These are phyloP conservation scores for Cephus runcator DNA, from an alignment of 2,888 invertebrate species.

Conservation along the genomic window DNA sequence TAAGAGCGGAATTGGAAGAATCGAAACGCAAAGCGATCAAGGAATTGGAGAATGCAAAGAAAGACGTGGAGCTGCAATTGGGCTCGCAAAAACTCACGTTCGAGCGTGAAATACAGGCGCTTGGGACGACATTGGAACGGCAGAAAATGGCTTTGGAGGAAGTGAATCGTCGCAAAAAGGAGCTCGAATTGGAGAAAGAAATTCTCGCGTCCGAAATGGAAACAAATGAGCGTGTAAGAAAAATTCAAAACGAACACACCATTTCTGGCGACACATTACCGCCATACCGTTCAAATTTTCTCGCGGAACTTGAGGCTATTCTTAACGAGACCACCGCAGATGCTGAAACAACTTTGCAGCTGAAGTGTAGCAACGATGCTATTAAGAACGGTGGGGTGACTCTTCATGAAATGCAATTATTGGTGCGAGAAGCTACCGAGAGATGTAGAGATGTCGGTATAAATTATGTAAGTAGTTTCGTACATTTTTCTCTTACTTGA, in stretches of 20 bases:
- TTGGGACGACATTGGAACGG: slow-evolving; percentile 55
- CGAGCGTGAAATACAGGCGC: slow-evolving; percentile 55
- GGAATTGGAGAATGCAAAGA: slow-evolving; percentile 59
- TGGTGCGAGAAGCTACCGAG: slow-evolving; percentile 62
- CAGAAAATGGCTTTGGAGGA: slow-evolving; percentile 58
- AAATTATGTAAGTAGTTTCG: slow-evolving; percentile 54
- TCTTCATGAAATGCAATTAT: slow-evolving; percentile 60
- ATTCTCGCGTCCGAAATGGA: slow-evolving; percentile 63
- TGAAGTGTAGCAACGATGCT: slow-evolving; percentile 48
- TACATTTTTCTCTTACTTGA: not conserved
- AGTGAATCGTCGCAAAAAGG: slow-evolving; percentile 51
- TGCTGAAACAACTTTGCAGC: slow-evolving; percentile 49
- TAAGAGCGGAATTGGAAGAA: slow-evolving; percentile 59
- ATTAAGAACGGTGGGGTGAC: slow-evolving; percentile 55
- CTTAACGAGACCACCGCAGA: slow-evolving; percentile 60
- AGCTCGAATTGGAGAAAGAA: slow-evolving; percentile 58
- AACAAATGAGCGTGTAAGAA: slow-evolving; percentile 65
- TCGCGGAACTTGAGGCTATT: slow-evolving; percentile 68
- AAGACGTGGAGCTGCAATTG: slow-evolving; percentile 55
- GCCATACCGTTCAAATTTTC: slow-evolving; percentile 68
- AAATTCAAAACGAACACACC: slow-evolving; percentile 60
- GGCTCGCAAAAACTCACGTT: slow-evolving; percentile 56
- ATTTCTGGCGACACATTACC: slow-evolving; percentile 15
- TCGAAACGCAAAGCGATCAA: slow-evolving; percentile 61
- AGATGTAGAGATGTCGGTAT: slow-evolving; percentile 57